Evolutionary conservation across 2,888 invertebrate species (phyloP), one percentile per base, ranked within the genome.

Genomic region (Clitarchus hookeri): DNA sequence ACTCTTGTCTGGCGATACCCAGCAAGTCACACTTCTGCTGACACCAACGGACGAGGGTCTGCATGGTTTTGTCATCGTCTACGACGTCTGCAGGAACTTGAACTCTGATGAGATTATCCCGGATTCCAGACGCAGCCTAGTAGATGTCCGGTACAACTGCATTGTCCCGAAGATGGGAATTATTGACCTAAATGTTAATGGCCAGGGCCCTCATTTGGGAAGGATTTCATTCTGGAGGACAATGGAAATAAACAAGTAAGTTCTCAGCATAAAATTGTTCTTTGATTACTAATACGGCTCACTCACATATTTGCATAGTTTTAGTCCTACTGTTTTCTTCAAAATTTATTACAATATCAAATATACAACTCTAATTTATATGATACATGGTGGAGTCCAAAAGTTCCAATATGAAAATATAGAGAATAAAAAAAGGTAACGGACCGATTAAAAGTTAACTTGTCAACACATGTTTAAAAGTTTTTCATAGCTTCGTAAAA

Each of bases 231-330:
- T 82, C 26, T 82, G 82, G 82, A 82, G 44, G 82, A 27, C 44
- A 13, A 82, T 82, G 82, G 11, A 23, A 23, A 82, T 82, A 36
- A 82, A 82, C 13, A 44, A 26, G 82, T 82, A 36, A 82, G 82
- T 27, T 36, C 13, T 82, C 27, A 79, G 23, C 25, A 79, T n/a
- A 79, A 79, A 26, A 79, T 23, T 79, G 48, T 48, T 16, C 6
- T 16, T 48, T 48, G 48, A 16, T 48, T 36, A 36, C 36, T 36
- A 36, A 36, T 36, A 36, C 36, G 1, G 1, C 36, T 36, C 36
- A 36, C 36, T 36, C 36, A 36, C 36, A 36, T 4, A 36, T 4
- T 36, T 36, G 4, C 36, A 4, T 36, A 4, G 36, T 36, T 36
- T 36, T 36, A 36, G 36, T 36, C 36, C 2, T 36, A 36, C 4